Evolutionary conservation across 2,113 vertebrate genomes (phyloP).

Genomic region (Catagonus wagneri): DNA sequence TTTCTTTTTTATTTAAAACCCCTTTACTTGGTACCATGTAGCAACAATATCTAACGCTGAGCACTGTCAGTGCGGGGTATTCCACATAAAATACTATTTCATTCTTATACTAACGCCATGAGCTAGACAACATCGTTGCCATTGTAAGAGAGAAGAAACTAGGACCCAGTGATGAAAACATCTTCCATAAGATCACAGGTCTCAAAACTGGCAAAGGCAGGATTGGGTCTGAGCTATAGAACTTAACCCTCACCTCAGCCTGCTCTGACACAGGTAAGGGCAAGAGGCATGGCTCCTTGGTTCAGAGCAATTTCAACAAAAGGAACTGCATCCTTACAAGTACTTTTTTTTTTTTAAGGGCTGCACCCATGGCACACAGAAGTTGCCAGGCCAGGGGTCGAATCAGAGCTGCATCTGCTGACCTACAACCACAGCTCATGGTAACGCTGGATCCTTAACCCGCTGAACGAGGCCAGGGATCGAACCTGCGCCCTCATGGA

Average conservation of each 20-base stretch:
- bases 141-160: background rate
- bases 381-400: no score
- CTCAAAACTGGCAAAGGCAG: background rate
- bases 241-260: background rate
- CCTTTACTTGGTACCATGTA: background rate
- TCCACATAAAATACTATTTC: background rate
- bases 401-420: no score
- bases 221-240: accelerated
- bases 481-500: no score
- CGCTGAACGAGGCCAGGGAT: no score
- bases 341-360: background rate
- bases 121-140: background rate
- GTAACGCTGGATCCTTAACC: no score
- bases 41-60: background rate
- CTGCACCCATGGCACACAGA: no score
- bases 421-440: no score
- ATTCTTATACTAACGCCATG: background rate
- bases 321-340: background rate
- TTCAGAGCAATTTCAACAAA: background rate
- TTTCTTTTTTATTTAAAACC: slow-evolving; percentile 21
- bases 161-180: background rate
- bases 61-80: background rate
- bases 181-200: background rate
- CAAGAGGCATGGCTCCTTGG: accelerated
- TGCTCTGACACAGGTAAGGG: accelerated